Conservation (phyloP, 37 sponge, comb jelly and placozoan genomes). For the Cliona cf. orientalis region DNA sequence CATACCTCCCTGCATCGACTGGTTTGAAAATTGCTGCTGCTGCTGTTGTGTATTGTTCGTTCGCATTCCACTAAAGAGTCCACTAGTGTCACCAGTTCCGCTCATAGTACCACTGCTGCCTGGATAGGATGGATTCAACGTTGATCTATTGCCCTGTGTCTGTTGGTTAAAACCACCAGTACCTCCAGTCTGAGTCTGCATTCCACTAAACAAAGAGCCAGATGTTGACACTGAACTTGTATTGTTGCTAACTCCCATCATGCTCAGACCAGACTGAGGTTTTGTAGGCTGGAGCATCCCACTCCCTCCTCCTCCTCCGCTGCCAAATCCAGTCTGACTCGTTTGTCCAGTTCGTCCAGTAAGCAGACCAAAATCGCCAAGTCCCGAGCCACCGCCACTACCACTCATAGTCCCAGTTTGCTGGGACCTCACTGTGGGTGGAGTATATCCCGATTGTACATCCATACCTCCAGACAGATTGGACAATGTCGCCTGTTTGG, state of each 20-base stretch:
- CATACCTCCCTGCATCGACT: not conserved
- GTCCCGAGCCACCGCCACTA: not conserved
- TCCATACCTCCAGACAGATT: too few species aligned
- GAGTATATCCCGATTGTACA: too few species aligned
- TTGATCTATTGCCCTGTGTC: too few species aligned
- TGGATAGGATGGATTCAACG: too few species aligned
- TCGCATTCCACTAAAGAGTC: constrained; percentile 12
- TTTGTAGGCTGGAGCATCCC: not conserved
- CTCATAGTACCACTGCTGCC: too few species aligned
- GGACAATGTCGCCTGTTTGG: too few species aligned
- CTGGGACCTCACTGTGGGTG: too few species aligned
- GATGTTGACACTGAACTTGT: not conserved
- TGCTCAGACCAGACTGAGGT: not conserved
- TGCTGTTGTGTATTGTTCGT: constrained; percentile 4
- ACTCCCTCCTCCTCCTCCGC: not conserved
- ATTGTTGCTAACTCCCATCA: not conserved
- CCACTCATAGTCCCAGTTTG: not conserved
- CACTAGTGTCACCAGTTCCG: too few species aligned
- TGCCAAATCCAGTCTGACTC: not conserved
- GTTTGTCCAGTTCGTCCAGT: not conserved
- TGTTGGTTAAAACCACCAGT: too few species aligned
- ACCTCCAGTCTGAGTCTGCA: not conserved
- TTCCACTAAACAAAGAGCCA: constrained; percentile 7
- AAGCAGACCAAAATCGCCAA: not conserved
- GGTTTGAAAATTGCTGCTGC: not conserved